Base-by-base conservation (phyloP, 2,888 invertebrate species). In the Nipponacmea schrenckii region DNA sequence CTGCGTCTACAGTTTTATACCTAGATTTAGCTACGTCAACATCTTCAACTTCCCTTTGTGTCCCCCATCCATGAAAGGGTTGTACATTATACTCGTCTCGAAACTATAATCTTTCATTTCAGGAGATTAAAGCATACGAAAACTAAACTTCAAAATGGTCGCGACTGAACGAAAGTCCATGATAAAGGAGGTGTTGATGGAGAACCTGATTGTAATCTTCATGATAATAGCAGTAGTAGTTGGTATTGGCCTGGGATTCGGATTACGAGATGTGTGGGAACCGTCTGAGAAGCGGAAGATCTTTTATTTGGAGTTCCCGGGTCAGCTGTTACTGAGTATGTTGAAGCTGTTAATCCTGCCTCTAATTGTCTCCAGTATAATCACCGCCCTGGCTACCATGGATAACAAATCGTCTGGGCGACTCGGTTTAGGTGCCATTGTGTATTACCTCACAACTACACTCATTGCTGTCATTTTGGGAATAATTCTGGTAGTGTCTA, bases 371-470 rank as follows among this genome's bases (percentile, higher is more conserved):
- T 92, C 92, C 27, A 92, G 92, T 67, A 90, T 93, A 39, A 91
- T 93, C 71, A 90, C 92, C 74, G 92, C 92, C 62, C 94, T 97
- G 80, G 97, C 96, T 44, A 94, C 94, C 0, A 90, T 97, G 86
- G 97, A 97, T 90, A 91, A 96, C 72, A 94, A 94, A 85, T 92
- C 97, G 86, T 96, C 96, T 82, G 81, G 81, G 27, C 94, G 93
- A 90, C 96, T 95, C 82, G 94, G 94, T 27, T 90, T 92, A 64
- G 92, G 96, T 64, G 95, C 97, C n/a, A 94, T 97, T 77, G 90
- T 93, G 48, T 98, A 96, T 90, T 98, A 98, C 90, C 93, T 96
- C 91, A 92, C 93, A 69, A 98, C 98, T 24, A 98, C 98, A 3
- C 90, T 97, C 46, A 93, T 94, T 84, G 97, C 98, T 10, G 97